Evolutionary conservation across 2,797 vertebrate genomes (phyloP).

Genomic region (Pachyuromys duprasi): DNA sequence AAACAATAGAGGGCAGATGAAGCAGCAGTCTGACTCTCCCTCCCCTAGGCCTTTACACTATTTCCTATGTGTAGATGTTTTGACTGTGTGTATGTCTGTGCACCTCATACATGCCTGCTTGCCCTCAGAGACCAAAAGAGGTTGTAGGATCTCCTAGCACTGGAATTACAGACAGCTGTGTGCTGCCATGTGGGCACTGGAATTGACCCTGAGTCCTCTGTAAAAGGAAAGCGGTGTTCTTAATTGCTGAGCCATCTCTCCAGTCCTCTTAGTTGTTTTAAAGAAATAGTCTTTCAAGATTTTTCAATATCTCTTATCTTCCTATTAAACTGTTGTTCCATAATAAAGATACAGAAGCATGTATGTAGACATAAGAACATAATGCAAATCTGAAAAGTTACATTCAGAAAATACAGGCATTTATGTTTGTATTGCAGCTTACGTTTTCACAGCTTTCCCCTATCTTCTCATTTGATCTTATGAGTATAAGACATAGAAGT

Average conservation of each 20-base stretch:
- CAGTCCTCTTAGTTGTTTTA: constrained; percentile 17
- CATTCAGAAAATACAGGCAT: constrained; percentile 56
- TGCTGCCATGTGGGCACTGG: neutral
- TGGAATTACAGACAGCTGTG: neutral
- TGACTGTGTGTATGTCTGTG: neutral
- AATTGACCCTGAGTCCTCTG: neutral
- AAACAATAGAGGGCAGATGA: constrained; percentile 4
- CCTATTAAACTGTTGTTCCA: constrained; percentile 19
- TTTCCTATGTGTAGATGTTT: neutral
- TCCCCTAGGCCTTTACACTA: neutral
- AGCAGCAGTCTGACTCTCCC: neutral
- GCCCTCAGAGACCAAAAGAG: neutral
- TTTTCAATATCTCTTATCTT: neutral
- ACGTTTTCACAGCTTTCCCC: constrained; percentile 38
- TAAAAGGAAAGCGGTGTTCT: neutral
- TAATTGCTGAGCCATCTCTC: neutral
- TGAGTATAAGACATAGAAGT: neutral
- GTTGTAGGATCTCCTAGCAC: neutral
- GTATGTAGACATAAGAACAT: constrained; percentile 44
- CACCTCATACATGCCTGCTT: neutral
- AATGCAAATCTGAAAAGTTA: constrained; percentile 56
- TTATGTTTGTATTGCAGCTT: constrained; percentile 42
- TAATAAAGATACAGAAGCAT: constrained; percentile 50
- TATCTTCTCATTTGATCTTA: constrained; percentile 25
- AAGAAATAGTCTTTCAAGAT: constrained; percentile 42